A percentile compares a stretch with the other conserved stretches of the same genome.
These are phyloP conservation scores for Ethmia dodecea DNA, from an alignment of 2,888 invertebrate species.

Conservation along the genomic window DNA sequence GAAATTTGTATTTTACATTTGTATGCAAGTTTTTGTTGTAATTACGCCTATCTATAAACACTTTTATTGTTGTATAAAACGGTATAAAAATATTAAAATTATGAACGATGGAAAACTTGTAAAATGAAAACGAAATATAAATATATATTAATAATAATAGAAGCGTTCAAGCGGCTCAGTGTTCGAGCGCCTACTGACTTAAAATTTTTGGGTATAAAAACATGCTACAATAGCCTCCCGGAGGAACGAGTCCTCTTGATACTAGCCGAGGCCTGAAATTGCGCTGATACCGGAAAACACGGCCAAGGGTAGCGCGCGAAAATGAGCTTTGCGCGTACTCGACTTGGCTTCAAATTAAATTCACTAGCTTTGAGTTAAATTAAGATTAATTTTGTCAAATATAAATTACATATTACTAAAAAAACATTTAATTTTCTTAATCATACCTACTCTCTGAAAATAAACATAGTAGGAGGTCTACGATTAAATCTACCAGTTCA, in stretches of 20 bases:
- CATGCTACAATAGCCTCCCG: slow-evolving; percentile 76
- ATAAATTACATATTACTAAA: too few species aligned
- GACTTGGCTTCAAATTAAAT: too few species aligned
- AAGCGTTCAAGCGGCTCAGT: slow-evolving; percentile 74
- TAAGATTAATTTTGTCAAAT: too few species aligned
- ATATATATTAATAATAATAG: slow-evolving; percentile 77
- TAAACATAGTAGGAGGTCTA: too few species aligned
- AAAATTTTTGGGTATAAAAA: slow-evolving; percentile 79
- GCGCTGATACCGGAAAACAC: slow-evolving; percentile 12
- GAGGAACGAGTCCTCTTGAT: slow-evolving; percentile 53
- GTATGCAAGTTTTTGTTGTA: too few species aligned
- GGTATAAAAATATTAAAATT: slow-evolving; percentile 78
- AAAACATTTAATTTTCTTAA: too few species aligned
- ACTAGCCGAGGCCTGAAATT: slow-evolving; percentile 38
- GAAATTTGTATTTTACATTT: too few species aligned
- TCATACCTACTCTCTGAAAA: too few species aligned
- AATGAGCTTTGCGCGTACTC: too few species aligned
- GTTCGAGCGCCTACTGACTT: slow-evolving; percentile 78
- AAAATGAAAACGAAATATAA: slow-evolving; percentile 78
- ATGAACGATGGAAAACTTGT: slow-evolving; percentile 76
- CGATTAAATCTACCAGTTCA: too few species aligned
- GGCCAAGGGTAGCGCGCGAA: neutral
- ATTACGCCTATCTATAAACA: slow-evolving; percentile 72
- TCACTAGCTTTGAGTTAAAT: too few species aligned
- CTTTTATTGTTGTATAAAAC: slow-evolving; percentile 71